Conservation (phyloP, 64 coral and sea anemone species). For the Stichodactyla mertensii region DNA sequence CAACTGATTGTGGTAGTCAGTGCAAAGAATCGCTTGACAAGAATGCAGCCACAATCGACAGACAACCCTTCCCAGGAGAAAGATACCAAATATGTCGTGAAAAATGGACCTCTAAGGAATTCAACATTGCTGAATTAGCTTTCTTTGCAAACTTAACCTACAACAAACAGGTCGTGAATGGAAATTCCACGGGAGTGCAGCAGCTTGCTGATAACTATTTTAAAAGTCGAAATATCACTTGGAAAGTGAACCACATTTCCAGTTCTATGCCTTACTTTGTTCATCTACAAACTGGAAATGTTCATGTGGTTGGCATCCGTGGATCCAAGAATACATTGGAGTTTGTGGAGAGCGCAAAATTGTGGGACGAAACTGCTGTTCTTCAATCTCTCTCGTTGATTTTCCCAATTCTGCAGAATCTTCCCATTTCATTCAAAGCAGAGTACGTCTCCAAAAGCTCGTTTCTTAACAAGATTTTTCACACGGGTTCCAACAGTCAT, state of each 20-base stretch:
- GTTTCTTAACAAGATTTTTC: constrained; percentile 47
- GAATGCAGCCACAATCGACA: not conserved
- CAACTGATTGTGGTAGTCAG: not conserved
- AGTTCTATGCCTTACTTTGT: not conserved
- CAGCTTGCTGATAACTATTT: not conserved
- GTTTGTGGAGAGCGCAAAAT: constrained; percentile 30
- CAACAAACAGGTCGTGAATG: not conserved
- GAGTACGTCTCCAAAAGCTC: constrained; percentile 38
- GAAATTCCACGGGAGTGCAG: not conserved
- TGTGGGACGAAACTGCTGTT: constrained; percentile 62
- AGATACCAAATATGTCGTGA: constrained; percentile 48
- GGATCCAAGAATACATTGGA: constrained; percentile 11
- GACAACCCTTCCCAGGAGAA: not conserved
- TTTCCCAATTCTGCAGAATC: constrained; percentile 36
- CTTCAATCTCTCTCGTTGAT: constrained; percentile 30
- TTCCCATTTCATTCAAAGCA: constrained; percentile 38
- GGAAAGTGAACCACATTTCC: not conserved
- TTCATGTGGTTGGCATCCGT: constrained; percentile 49
- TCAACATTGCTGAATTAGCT: constrained; percentile 66
- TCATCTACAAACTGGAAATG: not conserved
- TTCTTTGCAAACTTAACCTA: constrained; percentile 47
- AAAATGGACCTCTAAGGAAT: constrained; percentile 32
- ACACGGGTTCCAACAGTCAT: constrained; percentile 14
- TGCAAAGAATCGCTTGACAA: not conserved
- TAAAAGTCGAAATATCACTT: not conserved